phyloP scores from a whole-genome alignment of 2,113 vertebrate genomes.

The Crypturellus undulatus region DNA sequence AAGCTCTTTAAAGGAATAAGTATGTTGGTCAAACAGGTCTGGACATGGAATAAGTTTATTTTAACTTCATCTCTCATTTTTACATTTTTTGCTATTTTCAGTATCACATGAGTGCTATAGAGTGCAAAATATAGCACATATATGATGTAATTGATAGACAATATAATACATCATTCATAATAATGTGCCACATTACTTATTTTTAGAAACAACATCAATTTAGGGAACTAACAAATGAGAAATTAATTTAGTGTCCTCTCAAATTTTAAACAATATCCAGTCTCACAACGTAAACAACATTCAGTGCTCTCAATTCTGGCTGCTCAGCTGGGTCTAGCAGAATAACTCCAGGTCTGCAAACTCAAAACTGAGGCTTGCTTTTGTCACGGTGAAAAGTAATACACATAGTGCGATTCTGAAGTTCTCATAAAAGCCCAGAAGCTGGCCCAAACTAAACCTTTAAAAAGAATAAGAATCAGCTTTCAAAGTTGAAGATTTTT shows the following conservation, averaged over 20 bases:
- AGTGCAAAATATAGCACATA: background rate
- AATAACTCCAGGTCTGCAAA: background rate
- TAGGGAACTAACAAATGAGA: constrained; percentile 23
- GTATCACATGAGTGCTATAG: background rate
- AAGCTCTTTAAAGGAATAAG: background rate
- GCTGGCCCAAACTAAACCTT: constrained; percentile 28
- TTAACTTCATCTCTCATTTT: background rate
- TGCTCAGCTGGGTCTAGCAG: background rate
- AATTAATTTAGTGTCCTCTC: constrained; percentile 37
- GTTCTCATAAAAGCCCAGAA: background rate
- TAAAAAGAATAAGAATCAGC: constrained; percentile 38
- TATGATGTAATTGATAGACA: background rate
- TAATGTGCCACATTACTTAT: background rate
- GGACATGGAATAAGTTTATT: background rate
- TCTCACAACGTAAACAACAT: constrained; percentile 14
- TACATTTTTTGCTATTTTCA: background rate
- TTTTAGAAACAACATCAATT: constrained; percentile 5
- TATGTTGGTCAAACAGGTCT: background rate
- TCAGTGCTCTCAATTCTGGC: background rate
- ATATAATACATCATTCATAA: background rate
- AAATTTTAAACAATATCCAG: constrained; percentile 17
- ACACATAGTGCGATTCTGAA: constrained; percentile 20
- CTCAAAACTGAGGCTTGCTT: background rate
- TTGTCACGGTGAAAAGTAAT: constrained; percentile 30
- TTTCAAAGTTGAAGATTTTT: constrained; percentile 19